Percentiles rank a stretch among this genome's conserved stretches.
These are phyloP conservation scores for Aporophyla nigra DNA, from an alignment of 2,888 invertebrate genomes.

Conservation along the genomic window DNA sequence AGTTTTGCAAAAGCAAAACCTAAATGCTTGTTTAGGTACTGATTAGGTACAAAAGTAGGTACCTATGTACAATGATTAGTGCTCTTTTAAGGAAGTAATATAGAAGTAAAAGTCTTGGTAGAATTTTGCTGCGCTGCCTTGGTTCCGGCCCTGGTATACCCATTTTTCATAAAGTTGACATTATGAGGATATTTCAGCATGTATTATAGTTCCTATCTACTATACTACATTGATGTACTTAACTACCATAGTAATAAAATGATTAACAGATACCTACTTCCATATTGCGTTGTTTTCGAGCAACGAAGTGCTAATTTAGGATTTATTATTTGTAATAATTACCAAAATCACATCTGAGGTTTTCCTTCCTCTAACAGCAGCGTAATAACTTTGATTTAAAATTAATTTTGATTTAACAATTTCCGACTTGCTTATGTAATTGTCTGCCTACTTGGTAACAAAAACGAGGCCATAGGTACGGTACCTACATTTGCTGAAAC, in stretches of 20 bases:
- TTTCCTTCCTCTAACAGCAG: conserved; percentile 34
- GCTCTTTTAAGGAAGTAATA: not conserved
- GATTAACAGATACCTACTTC: not conserved
- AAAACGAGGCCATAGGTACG: not conserved
- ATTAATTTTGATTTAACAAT: conserved; percentile 19
- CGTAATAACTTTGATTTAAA: conserved; percentile 3
- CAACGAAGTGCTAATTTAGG: conserved; percentile 10
- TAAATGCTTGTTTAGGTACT: too few relatives aligned
- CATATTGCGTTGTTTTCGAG: conserved; percentile 31
- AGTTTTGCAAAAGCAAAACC: not conserved
- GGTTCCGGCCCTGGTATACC: not conserved
- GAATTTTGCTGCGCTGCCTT: too few relatives aligned
- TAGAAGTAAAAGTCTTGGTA: not conserved
- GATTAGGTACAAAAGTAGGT: too few relatives aligned
- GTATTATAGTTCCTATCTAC: not conserved
- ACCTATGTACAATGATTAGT: too few relatives aligned
- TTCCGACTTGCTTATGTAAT: not conserved
- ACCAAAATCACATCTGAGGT: conserved; percentile 28
- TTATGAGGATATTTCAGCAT: not conserved
- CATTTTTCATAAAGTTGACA: conserved; percentile 2
- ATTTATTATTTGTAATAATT: conserved; percentile 25
- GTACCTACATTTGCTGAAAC: not conserved
- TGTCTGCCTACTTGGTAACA: not conserved
- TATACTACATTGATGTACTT: not conserved
- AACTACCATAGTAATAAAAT: conserved; percentile 11